Base-by-base conservation (phyloP, 2,797 vertebrate species). In the Acipenser ruthenus region DNA sequence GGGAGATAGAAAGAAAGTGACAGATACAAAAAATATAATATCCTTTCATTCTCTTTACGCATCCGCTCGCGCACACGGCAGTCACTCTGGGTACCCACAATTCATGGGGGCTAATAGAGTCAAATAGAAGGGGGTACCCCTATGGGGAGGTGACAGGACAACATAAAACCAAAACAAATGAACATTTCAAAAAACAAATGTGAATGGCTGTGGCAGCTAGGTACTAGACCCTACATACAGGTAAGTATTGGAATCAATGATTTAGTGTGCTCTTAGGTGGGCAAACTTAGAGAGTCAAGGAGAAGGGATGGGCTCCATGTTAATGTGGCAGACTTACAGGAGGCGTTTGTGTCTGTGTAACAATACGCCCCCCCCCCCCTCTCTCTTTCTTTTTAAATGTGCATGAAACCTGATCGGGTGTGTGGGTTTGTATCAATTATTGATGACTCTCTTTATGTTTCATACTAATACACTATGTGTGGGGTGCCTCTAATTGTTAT, bases 1-100 rank as follows among this genome's bases (percentile, higher is more conserved):
- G 95, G 93, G 92, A 99, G 96, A 99, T 98, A 96, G 95, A 95
- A 94, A 92, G 89, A 89, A 97, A 97, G 97, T 97, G 95, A 98
- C 95, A 96, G 93, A 95, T 94, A 95, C 91, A 95, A 95, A 95
- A 94, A 89, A 93, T 92, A 94, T 95, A 94, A 96, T 96, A 96
- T 97, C 92, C 91, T 89, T 95, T 96, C 93, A 90, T 92, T 92
- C 92, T 70, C 83, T 77, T 90, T 80, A 82, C 73, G 85, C 77
- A 76, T 73, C 75, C 77, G 78, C 81, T 82, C 71, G 74, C 71
- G 74, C 49, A 63, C 63, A 49, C 48, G 81, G 76, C 80, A 79
- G 71, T 79, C 79, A 70, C 74, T 79, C 77, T 79, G 76, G 75
- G 80, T 83, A 81, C 85, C 79, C 79, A 83, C 71, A 75, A 77